Evolutionary conservation across 2,113 vertebrate species (phyloP).

Genomic region (Dipodomys spectabilis): DNA sequence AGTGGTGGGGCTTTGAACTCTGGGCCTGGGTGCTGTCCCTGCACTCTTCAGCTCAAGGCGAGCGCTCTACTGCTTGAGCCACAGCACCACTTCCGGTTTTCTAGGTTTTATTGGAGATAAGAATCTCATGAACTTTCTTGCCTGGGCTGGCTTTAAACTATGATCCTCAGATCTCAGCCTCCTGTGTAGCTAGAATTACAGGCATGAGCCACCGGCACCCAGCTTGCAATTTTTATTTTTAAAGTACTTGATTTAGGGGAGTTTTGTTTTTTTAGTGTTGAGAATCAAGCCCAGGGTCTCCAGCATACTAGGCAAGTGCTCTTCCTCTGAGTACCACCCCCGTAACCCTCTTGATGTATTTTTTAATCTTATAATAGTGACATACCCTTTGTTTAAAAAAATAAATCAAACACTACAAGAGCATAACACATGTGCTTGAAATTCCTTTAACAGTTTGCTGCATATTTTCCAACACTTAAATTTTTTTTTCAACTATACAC

Average conservation of each 20-base stretch:
- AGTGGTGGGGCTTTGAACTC: no score
- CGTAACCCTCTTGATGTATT: background rate
- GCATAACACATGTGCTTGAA: background rate
- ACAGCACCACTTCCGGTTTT: no score
- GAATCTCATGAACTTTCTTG: no score
- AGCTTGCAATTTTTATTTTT: background rate
- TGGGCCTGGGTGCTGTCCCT: no score
- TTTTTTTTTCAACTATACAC: background rate
- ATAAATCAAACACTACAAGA: background rate
- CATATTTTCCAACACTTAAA: constrained; percentile 30
- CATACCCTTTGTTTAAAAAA: background rate
- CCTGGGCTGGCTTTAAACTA: no score
- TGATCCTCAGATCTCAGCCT: no score
- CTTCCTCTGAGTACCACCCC: background rate
- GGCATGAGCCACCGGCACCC: no score
- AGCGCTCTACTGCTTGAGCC: no score
- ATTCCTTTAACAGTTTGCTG: background rate
- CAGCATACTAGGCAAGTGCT: background rate
- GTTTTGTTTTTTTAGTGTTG: background rate
- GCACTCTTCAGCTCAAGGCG: no score
- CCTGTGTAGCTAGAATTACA: no score
- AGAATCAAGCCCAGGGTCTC: background rate
- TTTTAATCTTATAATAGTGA: background rate
- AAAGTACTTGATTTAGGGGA: background rate
- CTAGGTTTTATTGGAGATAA: no score